A percentile compares a stretch with the other conserved stretches of the same genome.
These are phyloP conservation scores for Philaethria dido DNA, from an alignment of 2,888 invertebrate species.

Conservation along the genomic window DNA sequence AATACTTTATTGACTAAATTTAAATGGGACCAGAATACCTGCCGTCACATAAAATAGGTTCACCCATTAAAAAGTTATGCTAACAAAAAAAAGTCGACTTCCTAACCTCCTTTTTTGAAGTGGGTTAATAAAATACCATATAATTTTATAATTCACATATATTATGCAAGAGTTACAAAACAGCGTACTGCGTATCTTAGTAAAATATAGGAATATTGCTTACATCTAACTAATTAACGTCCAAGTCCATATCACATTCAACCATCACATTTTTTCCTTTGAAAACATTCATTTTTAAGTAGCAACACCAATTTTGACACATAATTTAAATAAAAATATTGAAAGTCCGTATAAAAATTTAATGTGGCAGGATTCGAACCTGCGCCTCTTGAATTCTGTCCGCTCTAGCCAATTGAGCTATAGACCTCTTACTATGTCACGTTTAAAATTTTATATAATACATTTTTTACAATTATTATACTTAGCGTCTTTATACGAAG, in stretches of 20 bases:
- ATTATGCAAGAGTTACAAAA: conserved; percentile 74
- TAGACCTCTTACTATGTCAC: not conserved
- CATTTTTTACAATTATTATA: too few relatives aligned
- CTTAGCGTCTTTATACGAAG: too few relatives aligned
- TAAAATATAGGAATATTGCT: conserved; percentile 79
- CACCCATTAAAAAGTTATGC: too few relatives aligned
- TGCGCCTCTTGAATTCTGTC: not conserved
- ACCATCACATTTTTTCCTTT: conserved; percentile 66
- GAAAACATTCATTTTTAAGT: conserved; percentile 37
- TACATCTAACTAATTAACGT: conserved; percentile 35
- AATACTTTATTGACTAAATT: too few relatives aligned
- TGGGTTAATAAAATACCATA: conserved; percentile 35
- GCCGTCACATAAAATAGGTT: too few relatives aligned
- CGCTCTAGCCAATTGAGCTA: not conserved
- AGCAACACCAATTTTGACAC: conserved; percentile 37
- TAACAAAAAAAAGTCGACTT: too few relatives aligned
- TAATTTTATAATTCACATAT: conserved; percentile 51
- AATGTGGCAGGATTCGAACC: not conserved
- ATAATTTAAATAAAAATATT: not conserved
- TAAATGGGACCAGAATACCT: too few relatives aligned
- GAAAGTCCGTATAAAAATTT: not conserved
- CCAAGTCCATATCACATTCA: conserved; percentile 75
- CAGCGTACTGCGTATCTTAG: conserved; percentile 57
- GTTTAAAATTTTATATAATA: not conserved
- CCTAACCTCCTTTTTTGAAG: too few relatives aligned